These are phyloP conservation scores for Calephelis nemesis DNA, from an alignment of 1,140 invertebrate genomes.

Conservation along the genomic window DNA sequence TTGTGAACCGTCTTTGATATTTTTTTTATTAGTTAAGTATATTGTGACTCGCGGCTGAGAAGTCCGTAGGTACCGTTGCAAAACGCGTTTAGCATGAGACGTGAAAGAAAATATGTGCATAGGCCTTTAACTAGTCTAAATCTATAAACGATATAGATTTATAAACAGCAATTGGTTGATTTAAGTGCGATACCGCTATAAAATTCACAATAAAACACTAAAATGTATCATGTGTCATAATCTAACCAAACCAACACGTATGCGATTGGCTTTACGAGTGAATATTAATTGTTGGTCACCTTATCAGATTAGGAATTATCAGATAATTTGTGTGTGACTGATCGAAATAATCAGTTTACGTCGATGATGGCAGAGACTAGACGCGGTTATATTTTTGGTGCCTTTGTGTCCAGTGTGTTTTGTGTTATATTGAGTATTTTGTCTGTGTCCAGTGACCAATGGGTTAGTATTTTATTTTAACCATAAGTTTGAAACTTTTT, in stretches of 20 bases:
- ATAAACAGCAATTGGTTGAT: background rate
- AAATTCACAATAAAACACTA: background rate
- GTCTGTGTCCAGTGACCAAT: conserved; percentile 58
- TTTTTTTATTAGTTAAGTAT: no score
- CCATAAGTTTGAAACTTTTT: no score
- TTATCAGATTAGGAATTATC: conserved; percentile 20
- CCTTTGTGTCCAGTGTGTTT: conserved; percentile 55
- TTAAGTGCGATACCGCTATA: background rate
- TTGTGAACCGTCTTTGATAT: no score
- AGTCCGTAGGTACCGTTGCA: no score
- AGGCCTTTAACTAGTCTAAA: no score
- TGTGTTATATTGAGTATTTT: conserved; percentile 52
- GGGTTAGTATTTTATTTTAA: conserved; percentile 47
- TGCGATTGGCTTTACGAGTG: background rate
- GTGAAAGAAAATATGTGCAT: no score
- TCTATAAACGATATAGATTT: no score
- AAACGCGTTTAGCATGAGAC: no score
- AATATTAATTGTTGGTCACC: background rate
- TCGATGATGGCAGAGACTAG: conserved; percentile 62
- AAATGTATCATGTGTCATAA: background rate
- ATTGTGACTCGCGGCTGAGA: no score
- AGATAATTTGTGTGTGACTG: conserved; percentile 27
- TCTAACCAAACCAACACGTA: background rate
- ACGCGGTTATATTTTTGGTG: conserved; percentile 61
- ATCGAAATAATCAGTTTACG: conserved; percentile 12